Evolutionary conservation across 2,797 vertebrate species (phyloP).

Genomic region (Propithecus deckenii): DNA sequence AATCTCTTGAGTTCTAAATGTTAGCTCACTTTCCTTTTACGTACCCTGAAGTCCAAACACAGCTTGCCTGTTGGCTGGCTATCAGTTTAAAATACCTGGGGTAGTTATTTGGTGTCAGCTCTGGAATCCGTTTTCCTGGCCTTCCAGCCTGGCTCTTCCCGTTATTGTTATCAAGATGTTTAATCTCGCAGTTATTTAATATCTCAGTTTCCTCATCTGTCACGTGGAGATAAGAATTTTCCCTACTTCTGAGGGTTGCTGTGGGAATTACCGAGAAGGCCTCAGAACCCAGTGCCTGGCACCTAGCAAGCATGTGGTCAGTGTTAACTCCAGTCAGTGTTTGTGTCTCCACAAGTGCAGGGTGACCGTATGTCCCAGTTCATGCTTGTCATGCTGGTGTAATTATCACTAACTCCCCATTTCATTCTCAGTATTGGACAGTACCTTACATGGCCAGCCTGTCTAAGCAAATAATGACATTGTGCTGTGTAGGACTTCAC

Average conservation of each 20-base stretch:
- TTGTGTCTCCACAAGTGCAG: background rate
- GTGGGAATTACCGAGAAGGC: background rate
- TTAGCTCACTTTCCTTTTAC: constrained; percentile 1
- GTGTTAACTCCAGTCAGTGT: background rate
- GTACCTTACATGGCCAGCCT: background rate
- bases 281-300: background rate
- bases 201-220: background rate
- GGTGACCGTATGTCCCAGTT: background rate
- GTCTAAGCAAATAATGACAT: background rate
- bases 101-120: background rate
- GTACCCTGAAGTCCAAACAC: background rate
- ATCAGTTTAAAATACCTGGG: background rate
- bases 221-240: background rate
- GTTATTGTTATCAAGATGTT: background rate
- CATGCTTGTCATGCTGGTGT: background rate
- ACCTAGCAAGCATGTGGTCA: background rate
- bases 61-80: background rate
- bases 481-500: background rate
- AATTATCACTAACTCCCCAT: background rate
- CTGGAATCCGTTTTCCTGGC: background rate
- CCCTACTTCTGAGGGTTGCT: background rate
- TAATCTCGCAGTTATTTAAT: background rate
- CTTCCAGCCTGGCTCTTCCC: background rate
- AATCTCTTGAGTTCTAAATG: background rate
- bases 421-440: background rate